Conservation (phyloP, 1,140 invertebrate genomes). For the Phymastichus coffea region DNA sequence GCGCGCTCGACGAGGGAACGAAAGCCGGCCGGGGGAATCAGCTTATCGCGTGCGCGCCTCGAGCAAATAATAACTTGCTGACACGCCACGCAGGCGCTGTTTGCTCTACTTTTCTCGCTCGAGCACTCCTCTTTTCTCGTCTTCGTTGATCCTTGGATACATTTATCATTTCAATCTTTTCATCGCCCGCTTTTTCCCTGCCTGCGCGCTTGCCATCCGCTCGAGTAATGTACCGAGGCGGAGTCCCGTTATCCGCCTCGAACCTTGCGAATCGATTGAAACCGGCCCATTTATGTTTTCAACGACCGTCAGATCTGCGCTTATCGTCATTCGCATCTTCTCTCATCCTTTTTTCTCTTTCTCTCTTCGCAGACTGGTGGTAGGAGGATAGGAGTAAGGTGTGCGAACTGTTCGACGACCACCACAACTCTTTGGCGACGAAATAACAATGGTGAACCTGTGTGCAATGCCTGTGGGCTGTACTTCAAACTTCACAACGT, state of each 20-base stretch:
- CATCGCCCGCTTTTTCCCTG: too few species aligned
- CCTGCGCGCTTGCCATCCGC: too few species aligned
- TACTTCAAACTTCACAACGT: constrained; percentile 89
- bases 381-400: constrained; percentile 74
- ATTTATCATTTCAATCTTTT: background rate
- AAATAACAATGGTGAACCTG: constrained; percentile 86
- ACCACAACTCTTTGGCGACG: constrained; percentile 86
- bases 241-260: too few species aligned
- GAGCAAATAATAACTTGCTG: constrained; percentile 50
- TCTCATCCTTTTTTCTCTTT: too few species aligned
- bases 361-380: constrained; percentile 62
- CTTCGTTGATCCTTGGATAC: constrained; percentile 37
- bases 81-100: constrained; percentile 43
- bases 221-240: too few species aligned
- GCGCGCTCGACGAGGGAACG: too few species aligned
- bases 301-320: too few species aligned
- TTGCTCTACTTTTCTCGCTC: constrained; percentile 53
- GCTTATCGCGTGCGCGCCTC: constrained; percentile 48
- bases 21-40: constrained; percentile 34
- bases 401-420: constrained; percentile 84
- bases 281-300: too few species aligned
- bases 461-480: constrained; percentile 89
- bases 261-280: too few species aligned
- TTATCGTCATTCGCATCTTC: too few species aligned
- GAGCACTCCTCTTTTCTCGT: constrained; percentile 42